phyloP scores from a whole-genome alignment of 2,888 invertebrate genomes.

The Aspidapion aeneum region DNA sequence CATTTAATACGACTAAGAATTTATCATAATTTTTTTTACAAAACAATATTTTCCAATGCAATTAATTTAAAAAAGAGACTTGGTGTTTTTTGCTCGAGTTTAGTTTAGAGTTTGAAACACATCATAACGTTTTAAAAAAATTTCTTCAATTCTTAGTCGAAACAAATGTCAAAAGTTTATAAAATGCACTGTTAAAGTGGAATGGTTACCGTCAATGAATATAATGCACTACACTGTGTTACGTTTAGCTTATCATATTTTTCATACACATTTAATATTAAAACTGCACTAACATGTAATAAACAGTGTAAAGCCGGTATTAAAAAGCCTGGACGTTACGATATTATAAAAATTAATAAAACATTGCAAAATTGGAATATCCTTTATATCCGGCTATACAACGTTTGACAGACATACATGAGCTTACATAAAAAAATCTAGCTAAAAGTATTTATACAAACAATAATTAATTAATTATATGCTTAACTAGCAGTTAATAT shows the following conservation, averaged over 20 bases:
- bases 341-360: neutral
- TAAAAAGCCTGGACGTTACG: neutral
- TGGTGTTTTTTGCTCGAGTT: too few species aligned
- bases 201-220: conserved; percentile 48
- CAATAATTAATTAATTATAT: conserved; percentile 39
- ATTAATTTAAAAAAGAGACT: too few species aligned
- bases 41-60: too few species aligned
- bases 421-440: conserved; percentile 48
- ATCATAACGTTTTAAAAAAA: too few species aligned
- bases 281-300: conserved; percentile 46
- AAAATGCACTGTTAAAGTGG: conserved; percentile 34
- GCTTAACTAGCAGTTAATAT: conserved; percentile 47
- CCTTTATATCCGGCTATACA: conserved; percentile 23
- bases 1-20: neutral
- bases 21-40: too few species aligned
- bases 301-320: conserved; percentile 14
- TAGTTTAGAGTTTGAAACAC: too few species aligned
- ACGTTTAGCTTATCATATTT: conserved; percentile 22
- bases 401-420: conserved; percentile 43
- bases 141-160: neutral
- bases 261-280: conserved; percentile 38
- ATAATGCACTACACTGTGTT: conserved; percentile 41
- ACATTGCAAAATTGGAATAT: neutral
- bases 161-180: neutral
- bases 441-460: conserved; percentile 51